Base-by-base conservation (phyloP, 2,113 vertebrate species). In the Irena cyanogastra region DNA sequence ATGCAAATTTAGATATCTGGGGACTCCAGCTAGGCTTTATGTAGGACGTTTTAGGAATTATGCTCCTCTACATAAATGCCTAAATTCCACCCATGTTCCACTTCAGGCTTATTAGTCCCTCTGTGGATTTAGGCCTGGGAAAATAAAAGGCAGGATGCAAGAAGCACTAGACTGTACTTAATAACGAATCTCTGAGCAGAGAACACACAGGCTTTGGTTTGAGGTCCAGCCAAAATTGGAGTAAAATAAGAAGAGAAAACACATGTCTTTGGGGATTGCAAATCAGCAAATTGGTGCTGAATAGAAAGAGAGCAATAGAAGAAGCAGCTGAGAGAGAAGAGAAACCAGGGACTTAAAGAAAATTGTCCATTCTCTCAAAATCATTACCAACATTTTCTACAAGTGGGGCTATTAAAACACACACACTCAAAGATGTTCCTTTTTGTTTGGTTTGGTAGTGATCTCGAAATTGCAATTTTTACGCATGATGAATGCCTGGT, bases 61-160 rank as follows among this genome's bases (percentile, higher is more conserved):
- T 30, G 41, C 72, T 91, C 61, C 84, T 96, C 77, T 92, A 76
- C 60, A 33, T 81, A 94, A 90, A 42, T 90, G 35, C 64, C 89
- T 94, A 71, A 87, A 95, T 95, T 94, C 88, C 75, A 93, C 45
- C 69, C 47, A 24, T 94, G 83, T 92, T 89, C 57, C 60, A 95
- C 70, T 94, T 87, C 83, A 91, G 65, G 28, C 53, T 89, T 93
- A 88, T 95, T 94, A 87, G 91, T 91, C 61, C 72, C 81, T 94
- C 65, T 82, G 81, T 83, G 89, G 77, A 91, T 94, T 94, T 91
- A 79, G 83, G 65, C 45, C 53, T 91, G 89, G 49, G 79, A 94
- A 97, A 96, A 88, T 80, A 88, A 94, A 93, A 95, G 82, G 39
- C 68, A 88, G 87, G 71, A 94, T 90, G 71, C 75, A 93, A 88